Conservation (phyloP, 2,888 invertebrate species). For the Charanyca ferruginea region DNA sequence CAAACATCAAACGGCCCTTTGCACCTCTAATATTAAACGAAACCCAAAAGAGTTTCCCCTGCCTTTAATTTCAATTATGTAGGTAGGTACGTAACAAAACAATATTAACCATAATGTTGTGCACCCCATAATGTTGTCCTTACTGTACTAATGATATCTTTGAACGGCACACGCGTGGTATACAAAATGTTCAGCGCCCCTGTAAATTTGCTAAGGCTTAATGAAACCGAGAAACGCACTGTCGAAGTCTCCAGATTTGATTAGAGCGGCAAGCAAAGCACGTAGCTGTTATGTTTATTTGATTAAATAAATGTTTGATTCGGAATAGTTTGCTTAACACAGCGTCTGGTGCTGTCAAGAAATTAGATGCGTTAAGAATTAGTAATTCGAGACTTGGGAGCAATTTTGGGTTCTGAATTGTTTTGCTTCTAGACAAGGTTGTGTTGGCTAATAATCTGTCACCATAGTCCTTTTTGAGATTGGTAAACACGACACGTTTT, state of each 20-base stretch:
- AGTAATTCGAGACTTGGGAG: conserved; percentile 63
- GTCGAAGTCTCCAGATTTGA: conserved; percentile 79
- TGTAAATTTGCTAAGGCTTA: conserved; percentile 69
- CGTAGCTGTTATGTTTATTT: conserved; percentile 82
- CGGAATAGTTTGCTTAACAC: conserved; percentile 72
- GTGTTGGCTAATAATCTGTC: conserved; percentile 42
- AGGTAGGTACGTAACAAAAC: conserved; percentile 63
- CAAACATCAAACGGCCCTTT: conserved; percentile 24
- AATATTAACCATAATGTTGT: conserved; percentile 69
- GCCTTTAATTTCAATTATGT: conserved; percentile 65
- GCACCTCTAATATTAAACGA: conserved; percentile 34
- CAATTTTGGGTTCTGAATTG: conserved; percentile 23
- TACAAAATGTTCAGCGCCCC: conserved; percentile 64
- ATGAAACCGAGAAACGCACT: conserved; percentile 66
- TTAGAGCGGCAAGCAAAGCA: conserved; percentile 77
- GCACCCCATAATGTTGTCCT: conserved; percentile 70
- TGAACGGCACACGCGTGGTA: conserved; percentile 67
- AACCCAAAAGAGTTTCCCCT: conserved; percentile 46
- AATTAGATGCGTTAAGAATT: conserved; percentile 71
- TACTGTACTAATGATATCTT: conserved; percentile 75
- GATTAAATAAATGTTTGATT: conserved; percentile 81
- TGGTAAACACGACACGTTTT: conserved; percentile 53
- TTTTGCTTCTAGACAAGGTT: conserved; percentile 30
- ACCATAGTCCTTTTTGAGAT: conserved; percentile 45
- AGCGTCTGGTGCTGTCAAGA: conserved; percentile 60